Conservation (phyloP, 2,888 invertebrate species). For the Rambutsinella grinnellia region DNA sequence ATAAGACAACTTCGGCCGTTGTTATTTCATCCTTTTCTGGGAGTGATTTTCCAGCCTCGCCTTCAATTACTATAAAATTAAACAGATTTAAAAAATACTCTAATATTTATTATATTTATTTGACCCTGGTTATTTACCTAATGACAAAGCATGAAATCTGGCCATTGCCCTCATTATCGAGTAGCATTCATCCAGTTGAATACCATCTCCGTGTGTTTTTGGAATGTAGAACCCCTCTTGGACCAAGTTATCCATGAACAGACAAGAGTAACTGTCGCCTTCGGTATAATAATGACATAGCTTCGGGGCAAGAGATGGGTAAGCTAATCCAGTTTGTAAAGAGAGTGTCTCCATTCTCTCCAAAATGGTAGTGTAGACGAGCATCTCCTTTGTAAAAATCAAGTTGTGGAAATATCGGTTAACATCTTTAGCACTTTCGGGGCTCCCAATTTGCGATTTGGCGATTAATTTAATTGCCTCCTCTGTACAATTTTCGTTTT, state of each 20-base stretch:
- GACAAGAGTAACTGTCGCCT: slow-evolving; percentile 60
- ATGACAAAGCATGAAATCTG: slow-evolving; percentile 61
- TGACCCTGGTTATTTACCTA: slow-evolving; percentile 56
- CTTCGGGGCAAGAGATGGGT: slow-evolving; percentile 45
- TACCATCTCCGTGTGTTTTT: slow-evolving; percentile 33
- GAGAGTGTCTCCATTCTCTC: slow-evolving; percentile 38
- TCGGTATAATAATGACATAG: slow-evolving; percentile 59
- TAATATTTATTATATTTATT: no score
- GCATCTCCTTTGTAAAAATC: slow-evolving; percentile 61
- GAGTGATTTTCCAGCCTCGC: slow-evolving; percentile 44
- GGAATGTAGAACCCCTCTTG: slow-evolving; percentile 59
- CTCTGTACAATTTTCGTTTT: neutral
- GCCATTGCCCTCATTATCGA: slow-evolving; percentile 59
- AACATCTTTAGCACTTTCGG: slow-evolving; percentile 16
- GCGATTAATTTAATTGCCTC: slow-evolving; percentile 23
- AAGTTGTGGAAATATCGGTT: slow-evolving; percentile 58
- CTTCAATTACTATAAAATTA: slow-evolving; percentile 58
- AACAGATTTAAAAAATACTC: neutral
- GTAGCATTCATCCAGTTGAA: slow-evolving; percentile 51
- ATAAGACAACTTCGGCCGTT: slow-evolving; percentile 56
- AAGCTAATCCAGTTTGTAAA: neutral
- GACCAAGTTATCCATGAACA: slow-evolving; percentile 62
- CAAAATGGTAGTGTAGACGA: slow-evolving; percentile 54
- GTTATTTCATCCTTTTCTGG: slow-evolving; percentile 59
- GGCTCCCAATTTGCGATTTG: slow-evolving; percentile 49